Percentiles rank a stretch among this genome's conserved stretches.
Evolutionary conservation across 2,888 invertebrate species (phyloP).

Genomic region (Rhagonycha lutea): DNA sequence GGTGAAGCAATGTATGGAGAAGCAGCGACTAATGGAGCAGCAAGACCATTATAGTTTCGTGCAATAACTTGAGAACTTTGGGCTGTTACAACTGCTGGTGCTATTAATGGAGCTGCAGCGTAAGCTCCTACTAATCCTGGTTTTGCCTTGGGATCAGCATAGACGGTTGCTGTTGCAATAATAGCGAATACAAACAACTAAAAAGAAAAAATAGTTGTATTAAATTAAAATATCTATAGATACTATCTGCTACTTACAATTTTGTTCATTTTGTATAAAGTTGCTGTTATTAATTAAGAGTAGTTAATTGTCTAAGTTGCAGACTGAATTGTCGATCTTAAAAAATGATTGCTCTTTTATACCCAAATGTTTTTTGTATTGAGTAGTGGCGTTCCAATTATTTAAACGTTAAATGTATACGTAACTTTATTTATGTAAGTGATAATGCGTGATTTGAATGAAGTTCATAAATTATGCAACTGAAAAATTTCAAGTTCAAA

Average conservation of each 20-base stretch:
- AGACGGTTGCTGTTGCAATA: constrained; percentile 38
- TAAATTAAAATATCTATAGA: not conserved
- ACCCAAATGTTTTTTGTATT: not conserved
- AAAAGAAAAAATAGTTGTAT: not conserved
- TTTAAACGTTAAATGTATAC: not conserved
- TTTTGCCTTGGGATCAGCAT: constrained; percentile 44
- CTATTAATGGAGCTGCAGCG: constrained; percentile 40
- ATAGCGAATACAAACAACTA: constrained; percentile 32
- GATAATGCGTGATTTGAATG: not conserved
- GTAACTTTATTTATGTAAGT: not conserved
- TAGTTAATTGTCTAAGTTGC: not conserved
- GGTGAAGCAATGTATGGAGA: not conserved
- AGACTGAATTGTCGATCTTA: not conserved
- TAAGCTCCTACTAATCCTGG: constrained; percentile 45
- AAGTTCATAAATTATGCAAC: not conserved
- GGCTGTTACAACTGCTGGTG: constrained; percentile 61
- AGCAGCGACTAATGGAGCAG: constrained; percentile 37
- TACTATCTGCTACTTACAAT: not conserved
- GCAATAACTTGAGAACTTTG: constrained; percentile 68
- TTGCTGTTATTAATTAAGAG: not conserved
- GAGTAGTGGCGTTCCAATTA: not conserved
- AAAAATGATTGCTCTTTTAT: not conserved
- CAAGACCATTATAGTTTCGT: constrained; percentile 65
- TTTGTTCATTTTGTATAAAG: not conserved
- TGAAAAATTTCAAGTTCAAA: not conserved